Conservation (phyloP, 2,113 vertebrate genomes). For the Ginglymostoma cirratum region DNA sequence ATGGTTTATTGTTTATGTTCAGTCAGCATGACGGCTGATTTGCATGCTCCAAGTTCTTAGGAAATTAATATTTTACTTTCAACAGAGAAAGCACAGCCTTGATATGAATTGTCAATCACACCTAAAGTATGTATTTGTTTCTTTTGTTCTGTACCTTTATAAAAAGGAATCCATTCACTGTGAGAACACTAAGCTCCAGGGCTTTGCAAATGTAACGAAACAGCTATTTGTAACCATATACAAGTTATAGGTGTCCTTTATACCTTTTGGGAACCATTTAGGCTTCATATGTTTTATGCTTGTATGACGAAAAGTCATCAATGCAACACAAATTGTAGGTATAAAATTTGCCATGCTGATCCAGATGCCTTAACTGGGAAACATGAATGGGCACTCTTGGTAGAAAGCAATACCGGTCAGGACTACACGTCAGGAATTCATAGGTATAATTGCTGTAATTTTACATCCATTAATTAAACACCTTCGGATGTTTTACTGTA, state of each 20-base stretch:
- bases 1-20: slow-evolving; percentile 23
- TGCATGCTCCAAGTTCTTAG: background rate
- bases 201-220: background rate
- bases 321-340: background rate
- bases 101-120: background rate
- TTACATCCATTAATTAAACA: no score
- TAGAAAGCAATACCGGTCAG: no score
- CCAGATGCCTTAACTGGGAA: background rate
- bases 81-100: background rate
- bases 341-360: background rate
- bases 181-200: background rate
- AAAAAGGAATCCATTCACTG: background rate
- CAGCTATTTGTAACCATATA: background rate
- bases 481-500: no score
- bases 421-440: no score
- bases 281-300: background rate
- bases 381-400: background rate
- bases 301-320: background rate
- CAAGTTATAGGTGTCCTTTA: background rate
- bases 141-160: background rate
- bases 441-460: no score
- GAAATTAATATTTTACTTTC: background rate
- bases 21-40: background rate
- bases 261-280: background rate
- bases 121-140: background rate